A percentile compares a stretch with the other conserved stretches of the same genome.
Conservation (phyloP, 2,888 invertebrate genomes). For the Diadegma fenestrale region DNA sequence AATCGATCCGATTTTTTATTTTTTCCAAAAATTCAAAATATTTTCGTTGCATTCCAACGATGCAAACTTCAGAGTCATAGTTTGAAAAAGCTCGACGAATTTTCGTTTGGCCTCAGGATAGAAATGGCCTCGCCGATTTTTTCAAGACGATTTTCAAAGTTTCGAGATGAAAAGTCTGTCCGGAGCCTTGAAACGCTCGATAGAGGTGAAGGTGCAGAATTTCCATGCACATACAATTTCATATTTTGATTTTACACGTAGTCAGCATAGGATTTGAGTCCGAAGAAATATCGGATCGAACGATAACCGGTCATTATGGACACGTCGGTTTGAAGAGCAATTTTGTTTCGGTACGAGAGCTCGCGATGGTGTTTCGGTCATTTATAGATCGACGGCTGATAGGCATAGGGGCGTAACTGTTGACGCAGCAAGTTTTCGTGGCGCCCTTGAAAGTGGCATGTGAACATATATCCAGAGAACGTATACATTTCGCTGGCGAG, state of each 20-base stretch:
- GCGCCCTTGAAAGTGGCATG: neutral
- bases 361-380: neutral
- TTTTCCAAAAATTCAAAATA: too few species aligned
- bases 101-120: conserved; percentile 70
- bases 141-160: conserved; percentile 7
- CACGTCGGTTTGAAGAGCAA: conserved; percentile 45
- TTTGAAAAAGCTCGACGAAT: conserved; percentile 49
- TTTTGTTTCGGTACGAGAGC: conserved; percentile 55
- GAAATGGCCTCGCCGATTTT: conserved; percentile 72
- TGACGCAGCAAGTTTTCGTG: neutral
- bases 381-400: neutral
- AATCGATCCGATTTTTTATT: too few species aligned
- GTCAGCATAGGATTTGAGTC: conserved; percentile 27
- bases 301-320: conserved; percentile 67
- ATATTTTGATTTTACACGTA: conserved; percentile 34
- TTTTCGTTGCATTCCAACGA: too few species aligned
- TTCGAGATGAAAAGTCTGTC: neutral
- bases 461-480: neutral
- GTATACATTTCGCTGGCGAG: conserved; percentile 43
- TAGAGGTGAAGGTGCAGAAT: neutral
- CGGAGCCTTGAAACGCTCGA: conserved; percentile 21
- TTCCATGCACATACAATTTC: neutral
- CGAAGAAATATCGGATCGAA: conserved; percentile 51
- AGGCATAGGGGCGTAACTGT: conserved; percentile 16
- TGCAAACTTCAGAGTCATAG: too few species aligned